Conservation (phyloP, 2,113 vertebrate species). For the Pelvicachromis taeniatus region DNA sequence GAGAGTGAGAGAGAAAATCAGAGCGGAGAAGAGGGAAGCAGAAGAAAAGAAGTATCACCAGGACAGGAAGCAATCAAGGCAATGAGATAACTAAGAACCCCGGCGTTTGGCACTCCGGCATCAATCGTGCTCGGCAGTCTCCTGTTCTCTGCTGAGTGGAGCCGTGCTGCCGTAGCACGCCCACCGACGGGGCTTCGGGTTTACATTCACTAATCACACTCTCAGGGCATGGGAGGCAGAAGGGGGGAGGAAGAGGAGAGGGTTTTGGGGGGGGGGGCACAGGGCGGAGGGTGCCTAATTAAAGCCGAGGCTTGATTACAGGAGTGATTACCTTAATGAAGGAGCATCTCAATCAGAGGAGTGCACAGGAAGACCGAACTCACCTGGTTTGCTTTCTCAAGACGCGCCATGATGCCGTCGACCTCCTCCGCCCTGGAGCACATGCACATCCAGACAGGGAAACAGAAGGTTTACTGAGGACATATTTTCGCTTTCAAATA, state of each 20-base stretch:
- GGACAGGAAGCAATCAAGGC: slow-evolving; percentile 70
- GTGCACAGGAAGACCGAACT: slow-evolving; percentile 54
- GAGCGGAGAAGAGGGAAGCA: slow-evolving; percentile 4
- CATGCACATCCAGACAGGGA: not conserved
- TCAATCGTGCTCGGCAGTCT: slow-evolving; percentile 42
- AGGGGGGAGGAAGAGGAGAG: not conserved
- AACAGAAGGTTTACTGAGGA: not conserved
- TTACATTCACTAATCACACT: slow-evolving; percentile 68
- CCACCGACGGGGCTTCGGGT: slow-evolving; percentile 53
- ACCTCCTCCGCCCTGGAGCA: slow-evolving; percentile 88
- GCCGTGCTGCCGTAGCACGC: slow-evolving; percentile 40
- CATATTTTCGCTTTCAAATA: not conserved
- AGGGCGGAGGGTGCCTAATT: slow-evolving; percentile 69
- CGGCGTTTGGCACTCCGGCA: slow-evolving; percentile 22
- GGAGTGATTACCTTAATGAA: slow-evolving; percentile 74
- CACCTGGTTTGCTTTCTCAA: slow-evolving; percentile 96
- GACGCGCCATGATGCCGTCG: slow-evolving; percentile 86
- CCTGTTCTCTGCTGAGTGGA: slow-evolving; percentile 53
- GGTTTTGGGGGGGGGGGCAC: not conserved
- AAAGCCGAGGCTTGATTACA: slow-evolving; percentile 75
- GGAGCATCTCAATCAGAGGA: slow-evolving; percentile 65
- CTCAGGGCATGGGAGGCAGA: slow-evolving; percentile 18
- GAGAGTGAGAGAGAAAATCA: slow-evolving; percentile 18
- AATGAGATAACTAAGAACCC: slow-evolving; percentile 61
- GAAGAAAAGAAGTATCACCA: slow-evolving; percentile 45